Conservation (phyloP, 92 coral and sea anemone genomes). For the Palythoa grandiflora region DNA sequence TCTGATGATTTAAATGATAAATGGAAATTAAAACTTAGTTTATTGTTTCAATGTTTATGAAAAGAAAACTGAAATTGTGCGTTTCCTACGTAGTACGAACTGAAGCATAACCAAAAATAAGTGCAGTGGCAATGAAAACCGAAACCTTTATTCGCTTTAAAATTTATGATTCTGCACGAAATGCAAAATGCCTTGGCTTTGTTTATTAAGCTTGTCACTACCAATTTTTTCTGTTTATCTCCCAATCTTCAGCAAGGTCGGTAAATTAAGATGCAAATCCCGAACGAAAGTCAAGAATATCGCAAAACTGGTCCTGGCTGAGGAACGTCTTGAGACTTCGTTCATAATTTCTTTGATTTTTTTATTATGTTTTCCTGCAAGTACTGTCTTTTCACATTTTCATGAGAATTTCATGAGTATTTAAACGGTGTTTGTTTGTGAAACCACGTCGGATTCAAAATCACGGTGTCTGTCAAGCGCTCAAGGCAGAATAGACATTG, state of each 20-base stretch:
- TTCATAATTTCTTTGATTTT: neutral
- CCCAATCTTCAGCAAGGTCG: slow-evolving; percentile 25
- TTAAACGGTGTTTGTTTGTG: neutral
- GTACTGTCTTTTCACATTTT: too few relatives aligned
- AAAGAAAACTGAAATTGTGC: neutral
- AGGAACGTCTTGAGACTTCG: too few relatives aligned
- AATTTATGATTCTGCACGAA: neutral
- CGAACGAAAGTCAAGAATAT: neutral
- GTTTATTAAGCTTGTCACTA: slow-evolving; percentile 1
- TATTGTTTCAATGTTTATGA: neutral
- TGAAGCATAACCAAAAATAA: too few relatives aligned
- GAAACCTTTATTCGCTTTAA: too few relatives aligned
- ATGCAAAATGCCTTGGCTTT: neutral
- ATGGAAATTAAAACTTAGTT: neutral
- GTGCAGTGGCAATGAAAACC: neutral
- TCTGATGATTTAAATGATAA: neutral
- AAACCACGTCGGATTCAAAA: slow-evolving; percentile 21
- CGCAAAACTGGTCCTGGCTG: neutral
- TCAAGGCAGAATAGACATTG: neutral
- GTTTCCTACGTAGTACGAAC: too few relatives aligned
- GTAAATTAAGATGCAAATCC: slow-evolving; percentile 31
- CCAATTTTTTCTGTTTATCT: slow-evolving; percentile 23
- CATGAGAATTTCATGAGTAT: slow-evolving; percentile 14
- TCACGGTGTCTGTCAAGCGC: neutral
- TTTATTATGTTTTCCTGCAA: neutral